Conservation (phyloP, 2,888 invertebrate species). For the Caenorhabditis sp. region DNA sequence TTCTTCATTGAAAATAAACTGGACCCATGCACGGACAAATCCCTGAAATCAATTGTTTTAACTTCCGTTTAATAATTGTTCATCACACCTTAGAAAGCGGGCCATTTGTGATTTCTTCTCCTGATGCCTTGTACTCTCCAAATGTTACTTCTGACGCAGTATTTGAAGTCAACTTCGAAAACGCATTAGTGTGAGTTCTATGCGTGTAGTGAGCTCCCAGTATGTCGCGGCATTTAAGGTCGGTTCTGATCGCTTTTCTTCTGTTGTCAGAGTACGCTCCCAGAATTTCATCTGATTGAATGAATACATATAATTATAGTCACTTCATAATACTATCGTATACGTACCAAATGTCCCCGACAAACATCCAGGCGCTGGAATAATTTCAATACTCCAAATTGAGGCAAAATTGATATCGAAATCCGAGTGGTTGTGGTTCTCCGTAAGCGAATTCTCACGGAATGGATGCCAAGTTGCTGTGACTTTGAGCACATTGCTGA, state of each 20-base stretch:
- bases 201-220: constrained; percentile 14
- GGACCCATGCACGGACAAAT: constrained; percentile 15
- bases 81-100: constrained; percentile 27
- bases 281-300: constrained; percentile 43
- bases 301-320: no score
- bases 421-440: constrained; percentile 37
- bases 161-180: constrained; percentile 35
- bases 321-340: not conserved
- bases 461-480: constrained; percentile 30
- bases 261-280: constrained; percentile 5
- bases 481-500: constrained; percentile 23
- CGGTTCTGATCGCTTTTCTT: constrained; percentile 6
- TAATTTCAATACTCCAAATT: constrained; percentile 22
- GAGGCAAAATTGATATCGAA: constrained; percentile 34
- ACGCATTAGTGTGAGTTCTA: constrained; percentile 20
- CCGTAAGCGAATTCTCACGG: constrained; percentile 33
- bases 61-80: no score
- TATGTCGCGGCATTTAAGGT: constrained; percentile 9
- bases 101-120: constrained; percentile 5
- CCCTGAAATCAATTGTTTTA: constrained; percentile 3
- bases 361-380: not conserved
- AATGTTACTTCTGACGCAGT: constrained; percentile 23
- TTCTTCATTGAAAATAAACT: constrained; percentile 13
- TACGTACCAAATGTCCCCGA: constrained; percentile 22
- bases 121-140: not conserved